Percentiles rank a stretch among this genome's conserved stretches.
phyloP scores from a whole-genome alignment of 2,888 invertebrate genomes.

The Heteropelma amictum region DNA sequence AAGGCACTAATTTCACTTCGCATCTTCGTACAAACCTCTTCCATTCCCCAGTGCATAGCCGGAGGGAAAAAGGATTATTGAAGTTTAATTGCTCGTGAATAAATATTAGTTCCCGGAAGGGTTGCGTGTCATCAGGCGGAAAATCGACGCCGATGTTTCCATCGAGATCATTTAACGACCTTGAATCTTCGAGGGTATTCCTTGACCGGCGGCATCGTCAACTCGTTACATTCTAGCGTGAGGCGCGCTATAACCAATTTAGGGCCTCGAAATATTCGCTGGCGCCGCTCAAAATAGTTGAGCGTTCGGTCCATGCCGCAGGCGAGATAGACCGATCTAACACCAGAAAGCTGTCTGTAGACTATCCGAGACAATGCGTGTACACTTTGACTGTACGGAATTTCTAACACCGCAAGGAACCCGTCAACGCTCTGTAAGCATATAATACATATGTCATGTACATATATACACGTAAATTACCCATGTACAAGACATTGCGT shows the following conservation, averaged over 20 bases:
- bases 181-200: conserved; percentile 63
- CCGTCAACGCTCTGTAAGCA: neutral
- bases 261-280: conserved; percentile 74
- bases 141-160: neutral
- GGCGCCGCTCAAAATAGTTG: conserved; percentile 74
- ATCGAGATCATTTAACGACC: conserved; percentile 14
- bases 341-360: conserved; percentile 17
- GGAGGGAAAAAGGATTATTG: neutral
- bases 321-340: conserved; percentile 27
- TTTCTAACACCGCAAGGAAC: conserved; percentile 39
- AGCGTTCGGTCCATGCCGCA: conserved; percentile 50
- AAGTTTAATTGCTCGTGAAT: neutral
- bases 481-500: neutral
- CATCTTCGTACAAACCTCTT: neutral
- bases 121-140: neutral
- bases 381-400: conserved; percentile 46
- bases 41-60: neutral
- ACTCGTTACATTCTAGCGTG: conserved; percentile 64
- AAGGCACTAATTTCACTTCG: no score
- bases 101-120: neutral
- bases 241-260: conserved; percentile 74
- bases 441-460: neutral
- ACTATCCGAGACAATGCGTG: conserved; percentile 58
- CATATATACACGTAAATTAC: conserved; percentile 4
- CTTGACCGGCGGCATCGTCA: conserved; percentile 64